phyloP scores from a whole-genome alignment of 2,113 vertebrate genomes.

The Gracilinanus agilis region DNA sequence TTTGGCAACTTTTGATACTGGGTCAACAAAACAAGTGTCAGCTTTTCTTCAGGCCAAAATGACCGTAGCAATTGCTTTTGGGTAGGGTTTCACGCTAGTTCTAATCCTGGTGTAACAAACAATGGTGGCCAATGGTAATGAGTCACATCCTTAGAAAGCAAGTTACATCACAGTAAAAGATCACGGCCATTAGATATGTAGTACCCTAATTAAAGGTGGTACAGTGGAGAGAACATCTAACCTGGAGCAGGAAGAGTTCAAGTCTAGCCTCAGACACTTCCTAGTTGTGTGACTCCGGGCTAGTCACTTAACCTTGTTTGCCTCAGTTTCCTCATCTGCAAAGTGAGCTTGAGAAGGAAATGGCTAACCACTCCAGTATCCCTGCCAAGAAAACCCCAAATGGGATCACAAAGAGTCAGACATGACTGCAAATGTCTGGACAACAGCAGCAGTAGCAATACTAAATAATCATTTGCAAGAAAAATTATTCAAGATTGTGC shows the following conservation, averaged over 20 bases:
- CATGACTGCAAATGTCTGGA: not conserved
- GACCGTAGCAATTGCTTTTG: not conserved
- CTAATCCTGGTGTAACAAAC: not conserved
- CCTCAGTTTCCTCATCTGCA: not conserved
- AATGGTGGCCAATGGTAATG: not conserved
- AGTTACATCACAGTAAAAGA: not conserved
- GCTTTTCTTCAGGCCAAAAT: not conserved
- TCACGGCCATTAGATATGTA: not conserved
- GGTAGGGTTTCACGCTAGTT: not conserved
- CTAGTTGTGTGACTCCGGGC: not conserved
- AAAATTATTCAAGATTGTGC: not conserved
- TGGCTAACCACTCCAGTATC: not conserved
- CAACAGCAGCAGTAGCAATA: too few species aligned
- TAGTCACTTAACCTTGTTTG: not conserved
- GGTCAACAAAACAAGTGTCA: not conserved
- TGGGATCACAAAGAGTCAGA: not conserved
- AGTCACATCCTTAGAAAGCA: slow-evolving; percentile 25
- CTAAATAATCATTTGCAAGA: slow-evolving; percentile 2
- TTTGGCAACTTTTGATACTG: not conserved
- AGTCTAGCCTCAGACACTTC: not conserved
- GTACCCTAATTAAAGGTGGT: not conserved
- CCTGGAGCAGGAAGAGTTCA: not conserved
- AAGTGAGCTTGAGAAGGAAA: not conserved
- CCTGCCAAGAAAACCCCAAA: not conserved
- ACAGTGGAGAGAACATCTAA: not conserved